Conservation (phyloP, 2,888 invertebrate genomes). For the Lagria hirta region DNA sequence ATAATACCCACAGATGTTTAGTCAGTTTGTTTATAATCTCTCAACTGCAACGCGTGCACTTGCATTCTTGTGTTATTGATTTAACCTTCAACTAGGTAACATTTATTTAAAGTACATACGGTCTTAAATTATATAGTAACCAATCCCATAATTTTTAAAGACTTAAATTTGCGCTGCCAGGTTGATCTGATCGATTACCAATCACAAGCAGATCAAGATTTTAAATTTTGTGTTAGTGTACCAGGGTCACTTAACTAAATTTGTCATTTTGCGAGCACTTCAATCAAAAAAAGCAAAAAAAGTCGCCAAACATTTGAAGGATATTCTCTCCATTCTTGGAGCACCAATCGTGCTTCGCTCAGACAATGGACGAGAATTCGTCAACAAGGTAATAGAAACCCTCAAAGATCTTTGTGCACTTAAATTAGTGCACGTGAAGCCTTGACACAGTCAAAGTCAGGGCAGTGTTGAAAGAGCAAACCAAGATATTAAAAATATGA, state of each 20-base stretch:
- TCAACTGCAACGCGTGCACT: too few species aligned
- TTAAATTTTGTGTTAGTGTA: slow-evolving; percentile 47
- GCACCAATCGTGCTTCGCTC: slow-evolving; percentile 45
- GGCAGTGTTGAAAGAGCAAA: slow-evolving; percentile 46
- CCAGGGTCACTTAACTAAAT: slow-evolving; percentile 48
- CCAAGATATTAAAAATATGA: slow-evolving; percentile 47
- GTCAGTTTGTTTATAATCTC: too few species aligned
- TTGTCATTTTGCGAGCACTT: slow-evolving; percentile 42
- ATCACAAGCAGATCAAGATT: slow-evolving; percentile 37
- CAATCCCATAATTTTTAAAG: slow-evolving; percentile 1
- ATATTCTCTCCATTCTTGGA: slow-evolving; percentile 47
- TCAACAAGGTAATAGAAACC: slow-evolving; percentile 33
- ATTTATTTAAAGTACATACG: too few species aligned
- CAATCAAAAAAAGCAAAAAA: slow-evolving; percentile 42
- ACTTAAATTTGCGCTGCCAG: not conserved
- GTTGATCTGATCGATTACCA: slow-evolving; percentile 5
- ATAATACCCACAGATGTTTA: too few species aligned
- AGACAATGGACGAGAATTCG: slow-evolving; percentile 46
- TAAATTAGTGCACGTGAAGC: slow-evolving; percentile 49
- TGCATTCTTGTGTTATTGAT: too few species aligned
- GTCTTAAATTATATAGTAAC: too few species aligned
- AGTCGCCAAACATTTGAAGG: slow-evolving; percentile 42
- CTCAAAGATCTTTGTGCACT: slow-evolving; percentile 39
- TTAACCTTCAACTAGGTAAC: too few species aligned
- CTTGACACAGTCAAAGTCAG: slow-evolving; percentile 42